Conservation (phyloP, 2,797 vertebrate species). For the Rhabdomys pumilio region DNA sequence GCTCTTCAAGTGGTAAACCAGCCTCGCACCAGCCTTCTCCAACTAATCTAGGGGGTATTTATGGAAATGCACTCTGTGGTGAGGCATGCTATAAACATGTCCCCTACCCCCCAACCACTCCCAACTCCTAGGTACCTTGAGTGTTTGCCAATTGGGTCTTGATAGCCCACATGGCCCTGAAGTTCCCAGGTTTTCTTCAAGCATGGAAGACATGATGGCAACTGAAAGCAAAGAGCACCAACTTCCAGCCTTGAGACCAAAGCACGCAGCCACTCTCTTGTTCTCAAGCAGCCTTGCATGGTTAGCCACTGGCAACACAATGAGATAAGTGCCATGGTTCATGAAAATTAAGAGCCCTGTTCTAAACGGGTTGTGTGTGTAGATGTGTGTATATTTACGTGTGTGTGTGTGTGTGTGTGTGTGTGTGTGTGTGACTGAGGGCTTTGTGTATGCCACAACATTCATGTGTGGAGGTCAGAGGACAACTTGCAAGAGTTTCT, state of each 20-base stretch:
- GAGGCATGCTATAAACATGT: neutral
- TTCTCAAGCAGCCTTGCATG: neutral
- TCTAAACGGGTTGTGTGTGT: neutral
- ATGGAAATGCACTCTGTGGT: neutral
- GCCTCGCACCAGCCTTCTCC: neutral
- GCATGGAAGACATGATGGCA: neutral
- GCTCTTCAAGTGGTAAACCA: neutral
- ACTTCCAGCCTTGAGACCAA: slow-evolving; percentile 16
- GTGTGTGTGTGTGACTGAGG: neutral
- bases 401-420: neutral
- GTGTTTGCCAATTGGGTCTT: neutral
- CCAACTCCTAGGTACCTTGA: neutral
- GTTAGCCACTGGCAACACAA: neutral
- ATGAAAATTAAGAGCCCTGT: neutral
- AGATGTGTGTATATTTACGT: neutral
- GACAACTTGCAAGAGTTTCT: neutral
- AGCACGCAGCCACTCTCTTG: neutral
- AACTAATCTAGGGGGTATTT: neutral
- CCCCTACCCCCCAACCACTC: neutral
- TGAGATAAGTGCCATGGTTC: neutral
- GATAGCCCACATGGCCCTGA: neutral
- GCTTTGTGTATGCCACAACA: neutral
- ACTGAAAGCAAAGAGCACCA: neutral
- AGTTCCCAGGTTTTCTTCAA: neutral
- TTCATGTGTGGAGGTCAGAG: neutral